phyloP scores from a whole-genome alignment of 2,113 vertebrate species.

The Corydoras sp. region DNA sequence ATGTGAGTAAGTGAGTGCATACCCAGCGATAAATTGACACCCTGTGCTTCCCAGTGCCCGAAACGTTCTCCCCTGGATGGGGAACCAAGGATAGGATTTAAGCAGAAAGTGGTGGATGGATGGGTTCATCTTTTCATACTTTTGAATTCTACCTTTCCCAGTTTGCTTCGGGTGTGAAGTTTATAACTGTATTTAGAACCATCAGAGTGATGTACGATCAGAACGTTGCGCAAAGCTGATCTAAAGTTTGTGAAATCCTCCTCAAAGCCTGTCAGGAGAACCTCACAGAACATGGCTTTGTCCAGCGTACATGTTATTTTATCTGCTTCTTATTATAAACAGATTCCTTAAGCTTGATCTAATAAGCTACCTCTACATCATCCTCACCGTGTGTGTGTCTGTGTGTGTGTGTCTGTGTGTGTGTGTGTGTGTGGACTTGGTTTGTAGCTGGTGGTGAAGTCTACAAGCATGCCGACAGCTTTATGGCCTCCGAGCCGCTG shows the following conservation, averaged over 20 bases:
- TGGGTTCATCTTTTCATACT: too few relatives aligned
- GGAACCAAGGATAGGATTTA: too few relatives aligned
- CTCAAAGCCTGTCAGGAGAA: not conserved
- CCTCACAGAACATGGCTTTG: not conserved
- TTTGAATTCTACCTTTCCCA: too few relatives aligned
- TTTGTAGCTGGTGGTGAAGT: conserved; percentile 56
- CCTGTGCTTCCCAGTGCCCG: too few relatives aligned
- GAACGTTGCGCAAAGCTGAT: too few relatives aligned
- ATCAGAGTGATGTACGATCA: too few relatives aligned
- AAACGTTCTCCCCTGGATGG: too few relatives aligned
- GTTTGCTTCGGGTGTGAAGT: too few relatives aligned
- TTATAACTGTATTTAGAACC: too few relatives aligned
- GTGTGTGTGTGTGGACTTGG: conserved; percentile 29
- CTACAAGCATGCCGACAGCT: conserved; percentile 81
- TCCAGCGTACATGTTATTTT: not conserved
- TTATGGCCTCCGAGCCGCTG: conserved; percentile 70
- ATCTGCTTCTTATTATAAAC: conserved; percentile 29
- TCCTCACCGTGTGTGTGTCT: conserved; percentile 35
- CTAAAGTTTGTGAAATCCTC: not conserved
- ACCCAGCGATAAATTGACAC: too few relatives aligned
- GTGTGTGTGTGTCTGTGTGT: conserved; percentile 35
- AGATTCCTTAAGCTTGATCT: conserved; percentile 51
- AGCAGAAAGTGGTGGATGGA: too few relatives aligned
- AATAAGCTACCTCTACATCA: conserved; percentile 53
- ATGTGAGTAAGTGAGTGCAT: too few relatives aligned